Evolutionary conservation across 2,797 vertebrate genomes (phyloP), one percentile per base, ranked within the genome.

Genomic region (Paramormyrops hopkinsi): DNA sequence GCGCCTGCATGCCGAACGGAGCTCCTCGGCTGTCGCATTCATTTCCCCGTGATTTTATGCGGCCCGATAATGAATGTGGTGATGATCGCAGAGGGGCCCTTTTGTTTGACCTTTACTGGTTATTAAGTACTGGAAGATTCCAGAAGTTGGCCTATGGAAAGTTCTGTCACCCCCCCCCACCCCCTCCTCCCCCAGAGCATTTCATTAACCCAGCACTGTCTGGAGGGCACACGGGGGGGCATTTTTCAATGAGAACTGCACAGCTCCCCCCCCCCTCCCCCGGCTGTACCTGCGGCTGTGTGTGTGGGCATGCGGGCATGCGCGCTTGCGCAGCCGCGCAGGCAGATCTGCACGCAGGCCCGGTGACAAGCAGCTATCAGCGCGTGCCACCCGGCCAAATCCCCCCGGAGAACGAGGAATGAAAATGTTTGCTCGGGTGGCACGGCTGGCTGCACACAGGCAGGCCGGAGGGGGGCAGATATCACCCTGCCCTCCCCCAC

Each of bases 101-200:
- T 37, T 53, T 41, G 48, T 50, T 17, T 86, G 85, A 86, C 85
- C 85, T 86, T 86, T 86, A 56, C 85, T 86, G 85, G 50, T 86
- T 86, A 86, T 86, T 86, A 86, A 86, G 85, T 86, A 86, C 50
- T 33, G 85, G 85, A 53, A 56, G 85, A 56, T 56, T 54, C 53
- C 51, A 56, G 53, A 86, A 37, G 85, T 51, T 85, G 46, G 85
- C 85, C 85, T 85, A 33, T 85, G 46, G 46, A 50, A 85, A 85
- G 50, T 25, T 73, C 83, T 85, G 48, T 51, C 9, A 50, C 85
- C 4, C 0, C 41, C 22, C 44, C 7, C 25, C 11, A n/a, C 65
- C 1, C 22, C 56, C 56, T 14, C 56, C 56, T n/a, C 59, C 62
- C 62, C 65, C 29, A 37, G 65, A 37, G 19, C 85, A 56, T 86